These are phyloP conservation scores for Capreolus pygargus DNA, from an alignment of 2,113 vertebrate species.

Conservation along the genomic window DNA sequence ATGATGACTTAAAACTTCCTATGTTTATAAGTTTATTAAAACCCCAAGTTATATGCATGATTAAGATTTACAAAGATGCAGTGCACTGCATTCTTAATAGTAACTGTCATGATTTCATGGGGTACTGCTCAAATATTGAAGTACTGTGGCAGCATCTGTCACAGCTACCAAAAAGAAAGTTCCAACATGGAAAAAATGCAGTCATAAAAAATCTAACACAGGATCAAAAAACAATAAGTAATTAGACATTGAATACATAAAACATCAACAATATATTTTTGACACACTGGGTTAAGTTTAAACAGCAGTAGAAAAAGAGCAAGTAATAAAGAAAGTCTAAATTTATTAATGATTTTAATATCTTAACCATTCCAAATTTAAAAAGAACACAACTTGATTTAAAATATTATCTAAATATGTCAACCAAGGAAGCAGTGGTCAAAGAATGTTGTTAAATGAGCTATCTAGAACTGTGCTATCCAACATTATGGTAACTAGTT, in stretches of 20 bases:
- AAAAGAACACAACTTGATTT: background rate
- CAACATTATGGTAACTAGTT: background rate
- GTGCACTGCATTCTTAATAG: background rate
- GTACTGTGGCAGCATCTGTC: background rate
- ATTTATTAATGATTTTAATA: background rate
- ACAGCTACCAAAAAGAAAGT: background rate
- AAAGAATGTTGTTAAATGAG: background rate
- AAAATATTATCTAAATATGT: background rate
- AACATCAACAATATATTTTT: background rate
- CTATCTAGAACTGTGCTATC: background rate
- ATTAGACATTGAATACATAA: background rate
- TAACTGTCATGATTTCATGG: background rate
- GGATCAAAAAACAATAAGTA: background rate
- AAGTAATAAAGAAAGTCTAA: background rate
- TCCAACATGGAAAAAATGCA: background rate
- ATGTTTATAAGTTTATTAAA: constrained; percentile 74
- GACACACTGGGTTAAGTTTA: background rate
- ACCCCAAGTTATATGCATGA: constrained; percentile 51
- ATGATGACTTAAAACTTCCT: constrained; percentile 74
- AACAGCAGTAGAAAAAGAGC: background rate
- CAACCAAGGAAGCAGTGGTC: background rate
- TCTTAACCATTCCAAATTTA: background rate
- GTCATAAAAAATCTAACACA: background rate
- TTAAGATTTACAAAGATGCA: constrained; percentile 35
- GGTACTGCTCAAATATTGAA: background rate